Evolutionary conservation across 1,140 invertebrate species (phyloP), one percentile per base, ranked within the genome.

Genomic region (Marisa cornuarietis): DNA sequence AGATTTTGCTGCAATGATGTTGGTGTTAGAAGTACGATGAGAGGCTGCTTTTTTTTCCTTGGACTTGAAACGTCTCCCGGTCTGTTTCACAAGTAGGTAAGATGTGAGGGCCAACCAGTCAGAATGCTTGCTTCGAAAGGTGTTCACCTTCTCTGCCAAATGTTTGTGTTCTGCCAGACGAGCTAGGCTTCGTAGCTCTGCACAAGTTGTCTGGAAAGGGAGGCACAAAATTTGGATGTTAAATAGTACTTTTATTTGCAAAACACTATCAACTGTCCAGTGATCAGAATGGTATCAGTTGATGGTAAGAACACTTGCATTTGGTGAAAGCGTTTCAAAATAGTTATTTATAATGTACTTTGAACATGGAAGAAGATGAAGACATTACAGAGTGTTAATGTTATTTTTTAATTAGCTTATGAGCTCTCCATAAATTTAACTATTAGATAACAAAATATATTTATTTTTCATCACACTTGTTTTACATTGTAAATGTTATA

Each of bases 71-170:
- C 83, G 79, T 16, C 87, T 62, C 24, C 86, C 83, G 11, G 86
- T 83, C 69, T 83, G 79, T 79, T 87, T 84, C 13, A 66, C 78
- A 18, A 85, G 68, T 5, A 88, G 54, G 77, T 83, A 88, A 13
- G 83, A 84, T 22, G 85, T 82, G 26, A 88, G 73, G 65, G 83
- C 83, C 26, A 78, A 82, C 87, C 87, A 88, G 72, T 88, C 87
- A 8, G 77, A 54, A 78, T 88, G 87, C 58, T 85, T 77, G 20
- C 76, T 52, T 26, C 86, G 77, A 71, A 86, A 88, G 31, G 78
- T 72, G 22, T 76, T 71, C 11, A 88, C 86, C 18, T 68, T 74
- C 8, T 79, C 74, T 66, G 82, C 77, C 62, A 87, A 69, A 22
- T 81, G 54, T 13, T 79, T 71, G 54, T 86, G 81, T 42, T 85